Evolutionary conservation across 1,140 invertebrate genomes (phyloP).

Genomic region (Brachionus sp.): DNA sequence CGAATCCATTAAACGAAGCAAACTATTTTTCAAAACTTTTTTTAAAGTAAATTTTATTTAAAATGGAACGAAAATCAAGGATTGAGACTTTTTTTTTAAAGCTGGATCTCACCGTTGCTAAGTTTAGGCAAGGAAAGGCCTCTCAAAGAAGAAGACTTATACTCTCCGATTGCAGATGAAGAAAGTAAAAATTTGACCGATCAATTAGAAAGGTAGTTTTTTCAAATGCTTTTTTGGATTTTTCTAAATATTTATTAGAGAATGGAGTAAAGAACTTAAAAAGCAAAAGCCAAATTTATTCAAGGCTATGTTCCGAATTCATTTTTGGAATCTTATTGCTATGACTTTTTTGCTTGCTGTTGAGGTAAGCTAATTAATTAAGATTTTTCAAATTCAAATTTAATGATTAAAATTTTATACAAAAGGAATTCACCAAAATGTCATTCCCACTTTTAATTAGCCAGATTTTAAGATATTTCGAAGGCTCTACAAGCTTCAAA

Average conservation of each 20-base stretch:
- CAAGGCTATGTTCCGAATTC: background rate
- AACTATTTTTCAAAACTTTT: constrained; percentile 21
- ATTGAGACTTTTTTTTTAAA: background rate
- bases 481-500: background rate
- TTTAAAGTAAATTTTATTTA: constrained; percentile 3
- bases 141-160: constrained; percentile 17
- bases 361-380: background rate
- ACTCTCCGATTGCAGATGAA: background rate
- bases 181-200: constrained; percentile 19
- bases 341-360: background rate
- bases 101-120: constrained; percentile 31
- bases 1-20: constrained; percentile 21
- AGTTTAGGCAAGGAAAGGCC: constrained; percentile 21
- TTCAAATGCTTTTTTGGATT: background rate
- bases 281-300: constrained; percentile 23
- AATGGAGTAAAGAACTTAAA: constrained; percentile 43
- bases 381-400: background rate
- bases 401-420: background rate
- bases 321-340: background rate
- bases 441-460: constrained; percentile 8
- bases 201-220: constrained; percentile 37
- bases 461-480: constrained; percentile 38
- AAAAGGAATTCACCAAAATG: constrained; percentile 42
- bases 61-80: background rate
- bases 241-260: background rate